Evolutionary conservation across 2,888 invertebrate species (phyloP).

Genomic region (Agrypnus murinus): DNA sequence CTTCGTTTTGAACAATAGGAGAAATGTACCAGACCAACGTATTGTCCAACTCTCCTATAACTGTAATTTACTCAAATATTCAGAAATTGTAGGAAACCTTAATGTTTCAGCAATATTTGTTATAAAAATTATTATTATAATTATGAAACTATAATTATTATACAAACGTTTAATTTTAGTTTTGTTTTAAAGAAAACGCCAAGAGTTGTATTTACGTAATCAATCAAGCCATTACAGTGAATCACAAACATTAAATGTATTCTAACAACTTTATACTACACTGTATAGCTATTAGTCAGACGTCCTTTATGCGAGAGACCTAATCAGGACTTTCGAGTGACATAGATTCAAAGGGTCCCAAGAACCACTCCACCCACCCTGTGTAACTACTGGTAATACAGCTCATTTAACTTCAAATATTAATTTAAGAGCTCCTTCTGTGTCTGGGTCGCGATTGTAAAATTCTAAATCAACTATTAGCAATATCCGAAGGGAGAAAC

Average conservation of each 20-base stretch:
- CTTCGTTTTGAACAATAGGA: constrained; percentile 18
- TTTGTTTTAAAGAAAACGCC: too few species aligned
- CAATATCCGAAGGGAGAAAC: constrained; percentile 20
- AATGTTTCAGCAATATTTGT: constrained; percentile 3
- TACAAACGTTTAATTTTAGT: too few species aligned
- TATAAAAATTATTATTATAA: too few species aligned
- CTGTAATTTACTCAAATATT: constrained; percentile 13
- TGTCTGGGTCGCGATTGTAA: constrained; percentile 15
- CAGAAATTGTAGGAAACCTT: neutral
- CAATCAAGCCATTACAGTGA: neutral
- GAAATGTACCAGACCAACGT: constrained; percentile 18
- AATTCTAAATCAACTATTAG: constrained; percentile 21
- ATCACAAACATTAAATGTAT: constrained; percentile 19
- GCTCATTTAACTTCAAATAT: constrained; percentile 35
- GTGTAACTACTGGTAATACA: constrained; percentile 39
- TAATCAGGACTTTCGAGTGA: constrained; percentile 37
- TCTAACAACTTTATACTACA: constrained; percentile 20
- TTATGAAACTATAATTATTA: too few species aligned
- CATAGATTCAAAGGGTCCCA: constrained; percentile 38
- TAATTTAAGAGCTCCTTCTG: constrained; percentile 22
- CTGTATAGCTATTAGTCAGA: constrained; percentile 34
- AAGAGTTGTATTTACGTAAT: too few species aligned
- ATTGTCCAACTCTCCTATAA: constrained; percentile 11
- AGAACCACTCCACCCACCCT: constrained; percentile 35
- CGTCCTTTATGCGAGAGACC: constrained; percentile 34